These are phyloP conservation scores for Dynastes tityus DNA, from an alignment of 2,888 invertebrate species.

Conservation along the genomic window DNA sequence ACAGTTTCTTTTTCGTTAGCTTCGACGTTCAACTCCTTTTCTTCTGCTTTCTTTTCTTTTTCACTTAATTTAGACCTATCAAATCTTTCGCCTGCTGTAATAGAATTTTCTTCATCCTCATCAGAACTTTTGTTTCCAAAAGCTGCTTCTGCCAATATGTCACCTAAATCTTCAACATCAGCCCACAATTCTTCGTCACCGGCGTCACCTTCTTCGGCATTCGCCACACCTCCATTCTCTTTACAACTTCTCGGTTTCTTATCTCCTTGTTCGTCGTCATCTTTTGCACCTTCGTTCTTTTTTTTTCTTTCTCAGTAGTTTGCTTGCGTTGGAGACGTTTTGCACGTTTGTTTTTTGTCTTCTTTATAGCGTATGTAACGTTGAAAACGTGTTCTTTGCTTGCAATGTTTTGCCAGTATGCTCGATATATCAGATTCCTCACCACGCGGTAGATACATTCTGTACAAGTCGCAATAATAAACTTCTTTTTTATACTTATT, in stretches of 20 bases:
- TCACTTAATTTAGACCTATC: conserved; percentile 68
- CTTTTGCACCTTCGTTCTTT: conserved; percentile 60
- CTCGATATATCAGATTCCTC: conserved; percentile 72
- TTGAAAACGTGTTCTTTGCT: conserved; percentile 82
- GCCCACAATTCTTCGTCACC: conserved; percentile 85
- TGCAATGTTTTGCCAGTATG: conserved; percentile 76
- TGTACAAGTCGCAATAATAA: conserved; percentile 86
- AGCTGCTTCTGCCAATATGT: conserved; percentile 80
- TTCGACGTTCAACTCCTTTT: conserved; percentile 56
- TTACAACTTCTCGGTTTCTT: conserved; percentile 50
- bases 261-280: conserved; percentile 59
- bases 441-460: conserved; percentile 79
- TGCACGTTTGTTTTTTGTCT: conserved; percentile 81
- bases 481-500: conserved; percentile 77
- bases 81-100: conserved; percentile 72
- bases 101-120: conserved; percentile 79
- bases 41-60: conserved; percentile 64
- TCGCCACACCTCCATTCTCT: conserved; percentile 60
- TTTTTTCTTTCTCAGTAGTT: conserved; percentile 71
- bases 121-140: conserved; percentile 75
- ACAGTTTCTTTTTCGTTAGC: conserved; percentile 52
- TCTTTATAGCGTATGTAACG: conserved; percentile 85
- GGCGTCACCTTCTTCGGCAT: conserved; percentile 69
- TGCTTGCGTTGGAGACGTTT: conserved; percentile 79
- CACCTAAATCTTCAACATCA: conserved; percentile 86